Conservation (phyloP, 2,888 invertebrate species). For the Ischnus inquisitorius region DNA sequence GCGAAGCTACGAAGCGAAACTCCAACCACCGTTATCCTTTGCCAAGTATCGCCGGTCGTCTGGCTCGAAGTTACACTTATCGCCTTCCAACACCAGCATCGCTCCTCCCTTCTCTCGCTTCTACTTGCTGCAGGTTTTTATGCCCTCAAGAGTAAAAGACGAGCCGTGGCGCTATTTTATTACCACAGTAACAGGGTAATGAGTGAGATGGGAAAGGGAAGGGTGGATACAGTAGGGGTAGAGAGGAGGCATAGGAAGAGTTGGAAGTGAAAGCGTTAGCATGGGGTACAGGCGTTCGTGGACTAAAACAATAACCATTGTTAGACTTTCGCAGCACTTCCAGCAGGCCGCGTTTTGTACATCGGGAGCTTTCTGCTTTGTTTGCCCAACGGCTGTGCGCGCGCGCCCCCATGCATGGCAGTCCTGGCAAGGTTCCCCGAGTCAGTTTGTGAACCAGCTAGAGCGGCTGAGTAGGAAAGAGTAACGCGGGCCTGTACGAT, state of each 20-base stretch:
- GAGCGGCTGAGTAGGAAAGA: background rate
- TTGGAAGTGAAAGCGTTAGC: background rate
- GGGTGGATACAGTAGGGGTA: background rate
- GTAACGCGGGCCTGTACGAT: background rate
- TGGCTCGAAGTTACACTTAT: conserved; percentile 47
- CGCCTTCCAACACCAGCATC: conserved; percentile 33
- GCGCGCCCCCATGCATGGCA: conserved; percentile 25
- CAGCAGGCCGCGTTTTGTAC: conserved; percentile 54
- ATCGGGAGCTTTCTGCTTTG: conserved; percentile 58
- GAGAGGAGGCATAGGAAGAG: conserved; percentile 12
- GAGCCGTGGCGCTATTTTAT: conserved; percentile 71
- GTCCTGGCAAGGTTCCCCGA: conserved; percentile 21
- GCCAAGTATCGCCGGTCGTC: conserved; percentile 24
- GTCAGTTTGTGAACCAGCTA: background rate
- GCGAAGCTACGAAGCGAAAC: background rate
- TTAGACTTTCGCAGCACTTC: conserved; percentile 72
- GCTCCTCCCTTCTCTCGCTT: background rate
- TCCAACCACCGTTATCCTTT: background rate
- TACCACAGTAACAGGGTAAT: conserved; percentile 70
- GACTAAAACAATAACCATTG: conserved; percentile 78
- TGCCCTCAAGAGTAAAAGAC: conserved; percentile 19
- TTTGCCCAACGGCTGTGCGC: conserved; percentile 37
- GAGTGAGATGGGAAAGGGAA: conserved; percentile 19
- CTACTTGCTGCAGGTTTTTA: conserved; percentile 45
- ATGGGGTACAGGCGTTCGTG: conserved; percentile 54